Percentiles rank a stretch among this genome's conserved stretches.
Conservation (phyloP, 1,140 invertebrate species). For the Brachionus asplanchnoidis region DNA sequence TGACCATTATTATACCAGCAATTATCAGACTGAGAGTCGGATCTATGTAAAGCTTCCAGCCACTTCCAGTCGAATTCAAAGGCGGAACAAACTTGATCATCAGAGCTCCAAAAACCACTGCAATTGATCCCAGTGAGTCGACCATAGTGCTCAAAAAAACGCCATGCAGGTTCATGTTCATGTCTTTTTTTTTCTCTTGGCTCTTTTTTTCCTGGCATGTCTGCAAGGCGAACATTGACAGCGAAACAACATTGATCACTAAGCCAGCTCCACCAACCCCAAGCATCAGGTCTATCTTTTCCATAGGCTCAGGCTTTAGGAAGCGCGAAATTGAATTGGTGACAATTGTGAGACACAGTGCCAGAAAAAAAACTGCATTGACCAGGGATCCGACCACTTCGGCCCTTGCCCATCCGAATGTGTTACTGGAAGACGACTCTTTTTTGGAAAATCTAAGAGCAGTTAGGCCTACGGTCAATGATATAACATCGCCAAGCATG, state of each 20-base stretch:
- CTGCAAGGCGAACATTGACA: neutral
- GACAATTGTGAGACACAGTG: conserved; percentile 62
- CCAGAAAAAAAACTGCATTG: conserved; percentile 61
- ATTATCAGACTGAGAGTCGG: conserved; percentile 69
- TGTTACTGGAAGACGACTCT: conserved; percentile 55
- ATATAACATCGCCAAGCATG: conserved; percentile 62
- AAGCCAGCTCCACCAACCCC: neutral
- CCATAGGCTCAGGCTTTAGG: conserved; percentile 20
- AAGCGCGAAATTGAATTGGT: conserved; percentile 58
- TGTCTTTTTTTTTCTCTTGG: neutral
- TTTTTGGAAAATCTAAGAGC: conserved; percentile 49
- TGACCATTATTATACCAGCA: conserved; percentile 60
- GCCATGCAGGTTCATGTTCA: conserved; percentile 80
- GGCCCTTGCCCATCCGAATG: conserved; percentile 62
- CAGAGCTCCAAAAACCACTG: conserved; percentile 74
- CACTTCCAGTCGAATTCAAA: conserved; percentile 63
- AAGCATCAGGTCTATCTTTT: conserved; percentile 39
- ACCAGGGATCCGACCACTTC: conserved; percentile 62
- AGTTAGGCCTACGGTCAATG: conserved; percentile 58
- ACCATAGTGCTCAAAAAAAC: conserved; percentile 89
- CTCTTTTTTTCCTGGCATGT: neutral
- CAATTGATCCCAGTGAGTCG: conserved; percentile 82
- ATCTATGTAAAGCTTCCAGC: conserved; percentile 75
- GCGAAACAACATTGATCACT: neutral
- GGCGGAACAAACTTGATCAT: conserved; percentile 66